Conservation (phyloP, 2,797 vertebrate genomes). For the Agapornis canus region DNA sequence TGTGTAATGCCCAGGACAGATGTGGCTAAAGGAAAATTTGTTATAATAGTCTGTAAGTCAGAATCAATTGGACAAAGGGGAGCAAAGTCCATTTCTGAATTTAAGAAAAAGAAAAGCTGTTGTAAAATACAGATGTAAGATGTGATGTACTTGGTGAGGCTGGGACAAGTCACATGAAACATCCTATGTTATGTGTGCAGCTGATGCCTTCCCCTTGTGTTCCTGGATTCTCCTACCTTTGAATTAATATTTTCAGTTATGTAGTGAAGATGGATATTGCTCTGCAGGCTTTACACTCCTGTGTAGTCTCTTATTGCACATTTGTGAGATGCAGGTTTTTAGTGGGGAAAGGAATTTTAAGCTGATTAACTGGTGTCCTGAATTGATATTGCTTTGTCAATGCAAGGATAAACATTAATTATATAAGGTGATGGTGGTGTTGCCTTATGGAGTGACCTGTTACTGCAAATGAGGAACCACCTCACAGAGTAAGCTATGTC, state of each 20-base stretch:
- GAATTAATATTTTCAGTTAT: not conserved
- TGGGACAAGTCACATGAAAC: not conserved
- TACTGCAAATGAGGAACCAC: not conserved
- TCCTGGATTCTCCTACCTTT: not conserved
- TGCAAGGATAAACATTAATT: not conserved
- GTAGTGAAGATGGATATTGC: not conserved
- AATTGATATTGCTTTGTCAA: not conserved
- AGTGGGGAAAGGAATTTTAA: not conserved
- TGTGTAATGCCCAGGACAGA: not conserved
- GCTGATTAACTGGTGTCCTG: not conserved
- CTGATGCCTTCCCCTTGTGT: not conserved
- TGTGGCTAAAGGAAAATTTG: not conserved
- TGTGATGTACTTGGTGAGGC: not conserved
- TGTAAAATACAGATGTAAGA: not conserved
- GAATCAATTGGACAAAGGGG: not conserved
- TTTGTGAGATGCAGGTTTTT: not conserved
- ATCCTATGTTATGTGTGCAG: not conserved
- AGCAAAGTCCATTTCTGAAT: not conserved
- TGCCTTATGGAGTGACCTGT: not conserved
- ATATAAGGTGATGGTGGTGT: not conserved
- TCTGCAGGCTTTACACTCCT: not conserved
- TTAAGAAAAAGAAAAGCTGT: not conserved
- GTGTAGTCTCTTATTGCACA: not conserved
- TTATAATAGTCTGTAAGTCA: not conserved
- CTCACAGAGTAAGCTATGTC: not conserved